Base-by-base conservation (phyloP, 2,888 invertebrate species). In the Mythimna loreyi region DNA sequence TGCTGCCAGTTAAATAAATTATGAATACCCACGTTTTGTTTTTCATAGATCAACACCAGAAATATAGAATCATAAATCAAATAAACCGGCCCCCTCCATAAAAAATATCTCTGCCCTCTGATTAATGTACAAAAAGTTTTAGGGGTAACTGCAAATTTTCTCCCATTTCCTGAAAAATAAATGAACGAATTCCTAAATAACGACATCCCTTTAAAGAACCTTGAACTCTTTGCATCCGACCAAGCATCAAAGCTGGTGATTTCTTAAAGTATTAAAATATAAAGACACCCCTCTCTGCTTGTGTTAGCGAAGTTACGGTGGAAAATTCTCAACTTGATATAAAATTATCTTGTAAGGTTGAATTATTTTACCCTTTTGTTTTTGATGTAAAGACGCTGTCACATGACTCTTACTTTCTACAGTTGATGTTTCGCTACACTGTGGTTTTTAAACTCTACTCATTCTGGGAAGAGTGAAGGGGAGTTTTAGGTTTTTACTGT, bases 181-280 rank as follows among this genome's bases (percentile, higher is more conserved):
- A 86, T 80, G 81, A 81, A 84, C 75, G 72, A 84, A 84, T 83
- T 80, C 75, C 74, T 67, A 79, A 85, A 85, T 78, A 82, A 83
- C 78, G 82, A 80, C 85, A 86, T 84, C 83, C 75, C 75, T 83
- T 83, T 67, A 71, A 76, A 81, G 81, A 82, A 80, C 82, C 85
- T 80, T 84, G 80, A 78, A 86, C 76, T 79, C 78, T 81, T 74
- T 75, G 78, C 80, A 77, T 79, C 81, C 75, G 67, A 72, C 78
- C 75, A 72, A 82, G 81, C 81, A 83, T 87, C 85, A 85, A 84
- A 82, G 85, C 84, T 80, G 83, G 81, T 72, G 75, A 86, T 85
- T 87, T 83, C 81, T 80, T 85, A 82, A 86, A 84, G 85, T 86
- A 85, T 86, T 86, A 84, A 86, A 86, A 84, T 83, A 77, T 80